Percentiles rank a stretch among this genome's conserved stretches.
phyloP scores from a whole-genome alignment of 2,888 invertebrate genomes.

The Stictocephala bisonia region DNA sequence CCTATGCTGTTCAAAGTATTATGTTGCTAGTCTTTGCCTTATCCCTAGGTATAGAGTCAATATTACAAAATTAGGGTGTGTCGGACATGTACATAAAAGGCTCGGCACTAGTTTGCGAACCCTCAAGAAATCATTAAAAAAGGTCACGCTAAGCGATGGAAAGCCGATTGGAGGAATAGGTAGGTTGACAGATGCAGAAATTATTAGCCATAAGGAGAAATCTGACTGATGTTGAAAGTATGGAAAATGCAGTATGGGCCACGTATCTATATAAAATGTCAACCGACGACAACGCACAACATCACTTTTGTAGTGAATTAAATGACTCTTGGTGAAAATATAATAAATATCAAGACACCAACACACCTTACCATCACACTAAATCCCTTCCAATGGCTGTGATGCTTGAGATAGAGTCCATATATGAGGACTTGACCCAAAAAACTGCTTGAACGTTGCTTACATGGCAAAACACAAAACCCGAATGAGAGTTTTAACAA shows the following conservation, averaged over 20 bases:
- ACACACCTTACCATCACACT: slow-evolving; percentile 18
- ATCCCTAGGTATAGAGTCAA: no score
- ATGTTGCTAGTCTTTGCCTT: no score
- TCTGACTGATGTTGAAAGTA: slow-evolving; percentile 53
- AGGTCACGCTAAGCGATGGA: slow-evolving; percentile 28
- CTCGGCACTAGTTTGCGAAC: slow-evolving; percentile 48
- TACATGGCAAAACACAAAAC: slow-evolving; percentile 42
- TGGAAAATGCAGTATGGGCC: slow-evolving; percentile 59
- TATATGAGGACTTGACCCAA: no score
- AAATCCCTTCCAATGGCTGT: slow-evolving; percentile 21
- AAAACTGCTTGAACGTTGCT: slow-evolving; percentile 46
- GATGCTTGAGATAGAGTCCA: slow-evolving; percentile 31
- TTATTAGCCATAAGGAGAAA: slow-evolving; percentile 56
- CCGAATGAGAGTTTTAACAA: slow-evolving; percentile 40
- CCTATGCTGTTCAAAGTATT: no score
- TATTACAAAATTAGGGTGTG: no score
- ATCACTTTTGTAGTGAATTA: slow-evolving; percentile 57
- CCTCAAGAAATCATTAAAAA: slow-evolving; percentile 23
- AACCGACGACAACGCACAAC: slow-evolving; percentile 55
- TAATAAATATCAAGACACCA: slow-evolving; percentile 44
- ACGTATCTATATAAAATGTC: slow-evolving; percentile 56
- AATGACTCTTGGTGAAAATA: no score
- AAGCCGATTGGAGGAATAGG: slow-evolving; percentile 52
- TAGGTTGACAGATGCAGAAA: slow-evolving; percentile 55
- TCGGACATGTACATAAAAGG: no score